A percentile compares a stretch with the other conserved stretches of the same genome.
These are phyloP conservation scores for Cherax quadricarinatus DNA, from an alignment of 1,140 invertebrate genomes.

Conservation along the genomic window DNA sequence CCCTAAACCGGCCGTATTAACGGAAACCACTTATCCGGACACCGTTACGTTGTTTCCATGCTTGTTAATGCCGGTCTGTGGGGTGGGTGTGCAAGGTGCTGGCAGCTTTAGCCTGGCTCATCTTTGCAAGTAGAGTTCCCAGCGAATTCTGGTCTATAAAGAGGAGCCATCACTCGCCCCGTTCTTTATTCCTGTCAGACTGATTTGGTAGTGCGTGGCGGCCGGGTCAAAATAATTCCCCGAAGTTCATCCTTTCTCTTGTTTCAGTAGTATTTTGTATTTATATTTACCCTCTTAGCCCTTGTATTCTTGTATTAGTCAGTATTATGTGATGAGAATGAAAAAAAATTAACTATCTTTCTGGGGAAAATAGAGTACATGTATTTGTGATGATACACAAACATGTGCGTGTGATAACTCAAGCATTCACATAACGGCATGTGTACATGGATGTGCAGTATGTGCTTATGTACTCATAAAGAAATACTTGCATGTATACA, in stretches of 20 bases:
- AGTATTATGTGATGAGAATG: no score
- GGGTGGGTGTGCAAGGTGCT: no score
- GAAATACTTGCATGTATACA: no score
- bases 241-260: neutral
- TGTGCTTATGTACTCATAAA: no score
- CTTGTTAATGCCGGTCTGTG: neutral
- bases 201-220: constrained; percentile 25
- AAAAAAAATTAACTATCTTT: no score
- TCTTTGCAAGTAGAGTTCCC: constrained; percentile 16
- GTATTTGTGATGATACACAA: neutral
- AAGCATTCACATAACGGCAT: neutral
- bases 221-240: constrained; percentile 20
- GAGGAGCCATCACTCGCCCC: constrained; percentile 51
- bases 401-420: neutral
- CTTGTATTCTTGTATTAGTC: no score
- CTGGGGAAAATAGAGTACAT: neutral
- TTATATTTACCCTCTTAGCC: neutral
- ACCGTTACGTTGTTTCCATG: neutral
- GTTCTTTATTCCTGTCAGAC: constrained; percentile 60
- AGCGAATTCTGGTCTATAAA: constrained; percentile 59
- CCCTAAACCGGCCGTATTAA: neutral
- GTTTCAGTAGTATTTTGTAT: neutral
- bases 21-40: neutral
- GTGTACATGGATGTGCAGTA: neutral
- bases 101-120: neutral